These are phyloP conservation scores for Drosophila ironensis DNA, from an alignment of 1,140 invertebrate genomes.

Conservation along the genomic window DNA sequence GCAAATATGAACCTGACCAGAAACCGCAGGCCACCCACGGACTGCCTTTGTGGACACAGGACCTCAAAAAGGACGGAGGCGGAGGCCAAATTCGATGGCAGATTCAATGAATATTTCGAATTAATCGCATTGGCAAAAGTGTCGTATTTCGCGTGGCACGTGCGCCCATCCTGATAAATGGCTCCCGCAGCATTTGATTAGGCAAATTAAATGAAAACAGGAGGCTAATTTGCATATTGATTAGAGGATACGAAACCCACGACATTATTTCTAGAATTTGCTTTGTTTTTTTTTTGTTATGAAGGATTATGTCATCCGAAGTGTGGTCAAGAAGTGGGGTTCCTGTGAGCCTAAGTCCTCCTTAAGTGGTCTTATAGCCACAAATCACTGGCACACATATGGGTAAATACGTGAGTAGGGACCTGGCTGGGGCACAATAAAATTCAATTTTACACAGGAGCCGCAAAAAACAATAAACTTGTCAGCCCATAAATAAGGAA, in stretches of 20 bases:
- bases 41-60: slow-evolving; percentile 33
- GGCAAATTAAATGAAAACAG: slow-evolving; percentile 49
- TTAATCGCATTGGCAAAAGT: slow-evolving; percentile 57
- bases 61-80: background rate
- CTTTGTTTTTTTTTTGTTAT: background rate
- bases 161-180: slow-evolving; percentile 16
- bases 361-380: background rate
- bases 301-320: slow-evolving; percentile 39
- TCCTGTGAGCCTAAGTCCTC: slow-evolving; percentile 1
- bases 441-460: slow-evolving; percentile 41
- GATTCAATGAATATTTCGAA: slow-evolving; percentile 55
- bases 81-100: background rate
- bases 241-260: background rate
- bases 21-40: background rate
- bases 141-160: slow-evolving; percentile 48
- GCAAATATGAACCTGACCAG: slow-evolving; percentile 19
- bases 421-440: slow-evolving; percentile 21
- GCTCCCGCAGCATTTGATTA: slow-evolving; percentile 35
- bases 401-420: background rate
- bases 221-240: slow-evolving; percentile 19
- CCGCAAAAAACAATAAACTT: slow-evolving; percentile 20
- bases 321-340: background rate
- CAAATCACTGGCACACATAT: slow-evolving; percentile 8
- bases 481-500: slow-evolving; percentile 44
- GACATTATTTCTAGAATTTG: background rate